These are phyloP conservation scores for Cybosia mesomella DNA, from an alignment of 2,888 invertebrate genomes.

Conservation along the genomic window DNA sequence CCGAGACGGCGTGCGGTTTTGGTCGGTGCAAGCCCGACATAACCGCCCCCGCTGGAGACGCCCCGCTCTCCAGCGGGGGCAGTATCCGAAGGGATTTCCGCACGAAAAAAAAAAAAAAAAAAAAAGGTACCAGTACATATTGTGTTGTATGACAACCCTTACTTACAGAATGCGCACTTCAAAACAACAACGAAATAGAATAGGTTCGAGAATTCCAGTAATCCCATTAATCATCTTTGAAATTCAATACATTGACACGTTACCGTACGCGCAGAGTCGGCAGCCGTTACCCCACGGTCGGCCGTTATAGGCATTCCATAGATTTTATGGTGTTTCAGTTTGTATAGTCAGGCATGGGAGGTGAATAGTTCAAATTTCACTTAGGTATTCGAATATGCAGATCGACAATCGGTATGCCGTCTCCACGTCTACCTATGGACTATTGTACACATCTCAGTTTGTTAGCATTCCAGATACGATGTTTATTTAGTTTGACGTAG, in stretches of 20 bases:
- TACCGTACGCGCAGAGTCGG: constrained; percentile 54
- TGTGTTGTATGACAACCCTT: constrained; percentile 16
- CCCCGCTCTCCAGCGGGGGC: too few species aligned
- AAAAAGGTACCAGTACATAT: too few species aligned
- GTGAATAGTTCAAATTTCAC: constrained; percentile 76
- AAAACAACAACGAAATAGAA: constrained; percentile 60
- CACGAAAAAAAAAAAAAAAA: too few species aligned
- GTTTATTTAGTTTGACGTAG: constrained; percentile 49
- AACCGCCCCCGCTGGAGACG: too few species aligned
- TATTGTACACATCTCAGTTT: constrained; percentile 57
- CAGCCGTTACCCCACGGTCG: constrained; percentile 52
- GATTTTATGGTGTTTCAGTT: constrained; percentile 76
- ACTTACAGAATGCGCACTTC: constrained; percentile 39
- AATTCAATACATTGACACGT: constrained; percentile 85
- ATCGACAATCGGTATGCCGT: constrained; percentile 73
- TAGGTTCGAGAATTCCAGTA: constrained; percentile 72
- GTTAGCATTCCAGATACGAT: constrained; percentile 57
- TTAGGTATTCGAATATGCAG: constrained; percentile 81
- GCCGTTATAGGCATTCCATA: constrained; percentile 61
- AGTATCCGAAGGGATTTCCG: too few species aligned
- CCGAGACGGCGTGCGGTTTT: too few species aligned
- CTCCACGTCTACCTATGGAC: constrained; percentile 56
- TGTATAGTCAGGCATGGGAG: constrained; percentile 65
- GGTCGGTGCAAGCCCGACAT: too few species aligned
- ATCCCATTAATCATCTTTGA: constrained; percentile 84